phyloP scores from a whole-genome alignment of 2,113 vertebrate genomes.

The Saguinus imperator region DNA sequence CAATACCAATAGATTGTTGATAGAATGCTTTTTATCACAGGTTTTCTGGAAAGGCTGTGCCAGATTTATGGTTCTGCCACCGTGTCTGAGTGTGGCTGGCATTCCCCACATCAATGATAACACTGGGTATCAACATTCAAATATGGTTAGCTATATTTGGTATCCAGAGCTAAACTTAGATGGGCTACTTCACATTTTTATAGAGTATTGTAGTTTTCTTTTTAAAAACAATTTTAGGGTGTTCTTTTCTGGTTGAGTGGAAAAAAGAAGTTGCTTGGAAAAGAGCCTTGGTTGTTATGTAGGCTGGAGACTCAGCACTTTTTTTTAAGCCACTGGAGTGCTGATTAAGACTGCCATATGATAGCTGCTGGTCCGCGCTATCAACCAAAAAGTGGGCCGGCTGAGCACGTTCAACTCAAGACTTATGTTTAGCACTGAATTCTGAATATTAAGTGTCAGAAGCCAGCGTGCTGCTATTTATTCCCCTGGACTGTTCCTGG shows the following conservation, averaged over 20 bases:
- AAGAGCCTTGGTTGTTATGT: not conserved
- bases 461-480: constrained; percentile 50
- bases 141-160: not conserved
- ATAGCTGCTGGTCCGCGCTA: not conserved
- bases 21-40: not conserved
- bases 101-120: not conserved
- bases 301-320: not conserved
- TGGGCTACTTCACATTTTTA: not conserved
- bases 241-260: not conserved
- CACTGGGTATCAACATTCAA: not conserved
- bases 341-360: not conserved
- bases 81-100: not conserved
- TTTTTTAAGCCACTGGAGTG: not conserved
- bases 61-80: rapidly evolving
- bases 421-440: not conserved
- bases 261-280: not conserved
- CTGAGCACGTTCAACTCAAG: not conserved
- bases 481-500: constrained; percentile 49
- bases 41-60: not conserved
- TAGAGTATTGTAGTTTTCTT: not conserved
- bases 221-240: constrained; percentile 5
- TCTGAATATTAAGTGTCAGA: constrained; percentile 50
- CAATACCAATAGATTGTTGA: not conserved
- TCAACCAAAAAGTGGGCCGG: not conserved
- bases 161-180: not conserved